Evolutionary conservation across 2,113 vertebrate species (phyloP), one percentile per base, ranked within the genome.

Genomic region (Gallinago jamesoni): DNA sequence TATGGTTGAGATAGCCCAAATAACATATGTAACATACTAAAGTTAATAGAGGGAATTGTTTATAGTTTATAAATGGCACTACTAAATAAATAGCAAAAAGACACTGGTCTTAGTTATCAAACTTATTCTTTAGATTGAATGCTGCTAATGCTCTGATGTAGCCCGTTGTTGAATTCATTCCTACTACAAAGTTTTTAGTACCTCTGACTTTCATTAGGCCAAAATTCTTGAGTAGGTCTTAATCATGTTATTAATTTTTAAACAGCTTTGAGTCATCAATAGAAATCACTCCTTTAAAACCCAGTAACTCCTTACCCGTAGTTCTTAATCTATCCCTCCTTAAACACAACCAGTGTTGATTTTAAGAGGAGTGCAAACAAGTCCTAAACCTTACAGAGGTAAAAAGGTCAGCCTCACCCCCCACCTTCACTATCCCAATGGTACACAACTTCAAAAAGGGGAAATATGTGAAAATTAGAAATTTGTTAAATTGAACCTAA

Each of bases 201-300:
- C 53, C 43, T 75, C 47, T 81, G 27, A 80, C 59, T 93, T 94
- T 88, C 72, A 81, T 94, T 83, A 77, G 31, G 45, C 24, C 53
- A 84, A 92, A 90, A 48, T 78, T 66, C 39, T 87, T 53, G 56
- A 88, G 45, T 33, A 74, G 33, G 35, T 86, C 57, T 55, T 95
- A 94, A 92, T 84, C 73, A 47, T 0, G 0, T 21, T 70, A 68
- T 5, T 6, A 31, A 50, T 79, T 92, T 96, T 84, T 87, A 87
- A 94, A 77, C 69, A 79, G 77, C 66, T 96, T 84, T 87, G 43
- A 76, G 35, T 73, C 21, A 84, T 33, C 62, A 50, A 52, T 10
- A 87, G 80, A 92, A 90, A 92, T 78, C 45, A 50, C 27, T 84
- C 21, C 16, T 76, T 92, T 87, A 89, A 93, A 91, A 37, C 14